Conservation (phyloP, 1,140 invertebrate species). For the Lithobius niger region DNA sequence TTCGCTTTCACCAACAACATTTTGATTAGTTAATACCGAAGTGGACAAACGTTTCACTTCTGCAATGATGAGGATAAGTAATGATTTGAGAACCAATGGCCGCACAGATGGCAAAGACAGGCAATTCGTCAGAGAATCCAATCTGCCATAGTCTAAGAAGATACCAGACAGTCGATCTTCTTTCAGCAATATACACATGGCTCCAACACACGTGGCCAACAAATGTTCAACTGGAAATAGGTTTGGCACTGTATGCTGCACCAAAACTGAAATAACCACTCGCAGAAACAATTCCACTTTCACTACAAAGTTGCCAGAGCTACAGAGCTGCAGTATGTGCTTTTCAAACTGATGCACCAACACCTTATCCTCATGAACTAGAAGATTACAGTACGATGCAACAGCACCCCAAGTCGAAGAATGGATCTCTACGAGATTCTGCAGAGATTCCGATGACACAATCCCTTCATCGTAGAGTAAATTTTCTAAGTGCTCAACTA, state of each 20-base stretch:
- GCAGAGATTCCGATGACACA: neutral
- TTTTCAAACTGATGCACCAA: slow-evolving; percentile 2
- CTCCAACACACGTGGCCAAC: neutral
- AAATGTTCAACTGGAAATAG: neutral
- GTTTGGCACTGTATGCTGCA: too few relatives aligned
- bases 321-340: neutral
- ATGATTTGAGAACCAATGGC: neutral
- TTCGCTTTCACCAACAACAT: neutral
- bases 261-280: neutral
- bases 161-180: neutral
- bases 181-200: neutral
- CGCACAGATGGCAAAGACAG: neutral
- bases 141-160: neutral
- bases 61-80: neutral
- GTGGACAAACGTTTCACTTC: neutral
- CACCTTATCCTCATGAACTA: neutral
- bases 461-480: neutral
- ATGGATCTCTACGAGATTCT: neutral
- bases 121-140: neutral
- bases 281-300: neutral
- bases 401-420: neutral
- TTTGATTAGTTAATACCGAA: too few relatives aligned
- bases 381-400: neutral
- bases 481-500: neutral
- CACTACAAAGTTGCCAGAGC: neutral